Evolutionary conservation across 2,888 invertebrate genomes (phyloP).

Genomic region (Melanargia galathea): DNA sequence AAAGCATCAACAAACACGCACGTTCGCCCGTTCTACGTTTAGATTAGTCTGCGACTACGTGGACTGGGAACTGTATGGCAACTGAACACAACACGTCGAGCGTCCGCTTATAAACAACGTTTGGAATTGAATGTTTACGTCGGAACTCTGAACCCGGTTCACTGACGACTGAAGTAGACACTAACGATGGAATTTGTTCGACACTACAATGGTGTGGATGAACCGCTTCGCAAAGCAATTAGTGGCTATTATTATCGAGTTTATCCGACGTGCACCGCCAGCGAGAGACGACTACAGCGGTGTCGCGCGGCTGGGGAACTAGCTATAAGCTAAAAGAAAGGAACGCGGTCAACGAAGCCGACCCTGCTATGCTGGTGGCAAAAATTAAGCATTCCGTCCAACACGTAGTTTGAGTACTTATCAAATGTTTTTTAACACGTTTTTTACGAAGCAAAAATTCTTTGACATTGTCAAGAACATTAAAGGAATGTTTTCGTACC

Average conservation of each 20-base stretch:
- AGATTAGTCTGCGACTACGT: slow-evolving; percentile 71
- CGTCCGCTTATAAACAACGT: slow-evolving; percentile 70
- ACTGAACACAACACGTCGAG: slow-evolving; percentile 55
- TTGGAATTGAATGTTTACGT: slow-evolving; percentile 49
- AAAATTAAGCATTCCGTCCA: slow-evolving; percentile 46
- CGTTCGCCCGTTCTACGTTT: slow-evolving; percentile 57
- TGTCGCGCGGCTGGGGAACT: slow-evolving; percentile 61
- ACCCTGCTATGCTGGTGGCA: slow-evolving; percentile 52
- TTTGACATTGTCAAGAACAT: not conserved
- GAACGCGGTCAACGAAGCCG: slow-evolving; percentile 51
- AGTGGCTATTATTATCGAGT: slow-evolving; percentile 42
- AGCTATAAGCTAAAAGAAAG: slow-evolving; percentile 57
- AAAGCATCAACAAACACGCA: slow-evolving; percentile 49
- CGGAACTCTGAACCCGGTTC: slow-evolving; percentile 46
- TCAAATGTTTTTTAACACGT: slow-evolving; percentile 11
- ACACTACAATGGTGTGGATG: slow-evolving; percentile 38
- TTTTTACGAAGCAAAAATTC: not conserved
- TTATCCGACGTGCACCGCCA: slow-evolving; percentile 36
- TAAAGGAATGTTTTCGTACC: too few relatives aligned
- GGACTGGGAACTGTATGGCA: slow-evolving; percentile 58
- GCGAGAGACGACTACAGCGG: slow-evolving; percentile 56
- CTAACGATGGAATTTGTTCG: slow-evolving; percentile 53
- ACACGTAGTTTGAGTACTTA: slow-evolving; percentile 18
- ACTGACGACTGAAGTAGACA: slow-evolving; percentile 52
- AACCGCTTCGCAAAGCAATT: slow-evolving; percentile 41